These are phyloP conservation scores for Malacoraja senta DNA, from an alignment of 2,797 vertebrate genomes.

Conservation along the genomic window DNA sequence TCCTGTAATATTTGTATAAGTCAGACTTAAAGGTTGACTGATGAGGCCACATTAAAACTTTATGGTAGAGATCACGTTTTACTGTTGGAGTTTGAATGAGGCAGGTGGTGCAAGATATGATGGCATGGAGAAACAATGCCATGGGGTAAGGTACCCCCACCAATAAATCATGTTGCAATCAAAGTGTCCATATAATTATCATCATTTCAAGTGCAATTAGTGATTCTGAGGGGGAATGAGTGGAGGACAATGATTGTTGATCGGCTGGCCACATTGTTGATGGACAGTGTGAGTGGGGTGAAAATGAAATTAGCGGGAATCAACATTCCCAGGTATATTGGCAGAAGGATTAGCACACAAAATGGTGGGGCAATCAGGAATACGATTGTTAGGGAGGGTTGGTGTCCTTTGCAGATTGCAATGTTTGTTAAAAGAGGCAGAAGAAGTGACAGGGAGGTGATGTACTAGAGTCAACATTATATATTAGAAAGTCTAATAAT, in stretches of 20 bases:
- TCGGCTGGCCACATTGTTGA: no score
- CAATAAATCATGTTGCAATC: background rate
- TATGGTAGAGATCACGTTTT: background rate
- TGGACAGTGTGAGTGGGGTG: background rate
- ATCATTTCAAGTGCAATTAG: background rate
- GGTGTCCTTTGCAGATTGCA: background rate
- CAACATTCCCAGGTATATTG: background rate
- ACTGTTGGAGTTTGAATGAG: background rate
- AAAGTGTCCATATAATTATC: background rate
- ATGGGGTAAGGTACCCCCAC: background rate
- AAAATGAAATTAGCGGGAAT: background rate
- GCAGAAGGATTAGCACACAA: background rate
- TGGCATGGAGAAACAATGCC: background rate
- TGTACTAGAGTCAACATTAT: background rate
- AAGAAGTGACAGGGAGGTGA: background rate
- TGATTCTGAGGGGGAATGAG: background rate
- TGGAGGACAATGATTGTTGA: background rate
- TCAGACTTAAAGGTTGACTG: background rate
- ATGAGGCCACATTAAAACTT: background rate
- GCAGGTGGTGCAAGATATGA: background rate
- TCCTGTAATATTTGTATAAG: background rate
- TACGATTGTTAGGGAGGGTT: background rate
- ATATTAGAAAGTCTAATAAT: background rate
- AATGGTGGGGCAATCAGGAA: background rate
- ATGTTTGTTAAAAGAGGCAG: background rate